Base-by-base conservation (phyloP, 2,888 invertebrate genomes). In the Laspeyria flexula region DNA sequence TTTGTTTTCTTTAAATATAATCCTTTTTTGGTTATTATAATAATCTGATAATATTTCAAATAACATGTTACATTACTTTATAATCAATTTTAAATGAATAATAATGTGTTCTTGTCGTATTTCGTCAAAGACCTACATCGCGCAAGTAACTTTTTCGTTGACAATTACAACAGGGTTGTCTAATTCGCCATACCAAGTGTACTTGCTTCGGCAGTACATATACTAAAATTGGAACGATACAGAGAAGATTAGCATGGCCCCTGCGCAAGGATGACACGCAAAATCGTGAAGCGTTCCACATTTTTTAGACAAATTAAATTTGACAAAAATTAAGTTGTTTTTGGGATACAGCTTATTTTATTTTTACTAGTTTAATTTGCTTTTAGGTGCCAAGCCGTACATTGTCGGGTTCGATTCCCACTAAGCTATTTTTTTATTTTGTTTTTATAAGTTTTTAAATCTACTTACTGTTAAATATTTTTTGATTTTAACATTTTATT, bases 241-340 rank as follows among this genome's bases (percentile, higher is more conserved):
- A 79, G 77, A 78, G 78, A 80, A 79, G 79, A 78, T 79, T 80
- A 79, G 79, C 80, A 81, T 81, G 81, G 81, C 80, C 80, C 81
- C 81, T 81, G 81, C 81, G 81, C 81, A 81, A 81, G 80, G 81
- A 81, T 81, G 80, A 81, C 81, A 81, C 81, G 80, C 79, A 80
- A 81, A 80, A 80, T 81, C 78, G 77, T 79, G 79, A 78, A 78
- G 78, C 79, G 79, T 79, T 79, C 77, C 79, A 79, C 79, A 79
- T 80, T 79, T 80, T 80, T 81, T 79, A 70, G 13, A 56, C 18
- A 44, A 16, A 25, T 25, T 25, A 25, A 25, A 25, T 25, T 25
- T 7, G 3, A 6, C 7, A 25, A 6, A 3, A 25, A 7, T 25
- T 7, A 25, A 4, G 7, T 3, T 3, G n/a, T n/a, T n/a, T n/a